A percentile compares a stretch with the other conserved stretches of the same genome.
These are phyloP conservation scores for Motacilla alba DNA, from an alignment of 2,113 vertebrate genomes.

Conservation along the genomic window DNA sequence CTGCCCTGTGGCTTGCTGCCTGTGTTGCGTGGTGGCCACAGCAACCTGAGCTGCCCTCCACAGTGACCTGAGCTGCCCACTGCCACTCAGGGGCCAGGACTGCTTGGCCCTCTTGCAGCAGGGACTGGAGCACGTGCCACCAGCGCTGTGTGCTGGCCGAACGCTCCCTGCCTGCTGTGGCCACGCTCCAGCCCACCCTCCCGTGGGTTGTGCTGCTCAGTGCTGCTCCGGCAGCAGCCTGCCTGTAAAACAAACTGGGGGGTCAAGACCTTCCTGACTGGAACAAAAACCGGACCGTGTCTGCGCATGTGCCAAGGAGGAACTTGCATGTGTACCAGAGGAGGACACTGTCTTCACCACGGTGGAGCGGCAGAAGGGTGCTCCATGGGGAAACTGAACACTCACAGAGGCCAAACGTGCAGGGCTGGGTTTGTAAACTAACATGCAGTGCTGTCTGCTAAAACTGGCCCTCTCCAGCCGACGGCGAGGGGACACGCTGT, in stretches of 20 bases:
- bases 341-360: constrained; percentile 40
- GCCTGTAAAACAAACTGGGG: not conserved
- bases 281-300: not conserved
- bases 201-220: not conserved
- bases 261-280: constrained; percentile 48
- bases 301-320: constrained; percentile 32
- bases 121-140: accelerated
- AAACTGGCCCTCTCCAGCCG: constrained; percentile 26
- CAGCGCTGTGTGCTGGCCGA: accelerated
- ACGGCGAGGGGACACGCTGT: not conserved
- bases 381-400: constrained; percentile 43
- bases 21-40: not conserved
- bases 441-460: constrained; percentile 67
- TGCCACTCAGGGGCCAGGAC: not conserved
- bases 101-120: not conserved
- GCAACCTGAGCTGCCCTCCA: not conserved
- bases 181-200: not conserved
- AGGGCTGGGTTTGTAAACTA: constrained; percentile 65
- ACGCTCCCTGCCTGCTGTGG: accelerated
- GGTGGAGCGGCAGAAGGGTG: constrained; percentile 24
- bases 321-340: constrained; percentile 51
- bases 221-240: not conserved
- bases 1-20: not conserved
- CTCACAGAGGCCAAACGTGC: constrained; percentile 60
- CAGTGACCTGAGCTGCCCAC: not conserved